phyloP scores from a whole-genome alignment of 2,113 vertebrate genomes.

The Zingel zingel region DNA sequence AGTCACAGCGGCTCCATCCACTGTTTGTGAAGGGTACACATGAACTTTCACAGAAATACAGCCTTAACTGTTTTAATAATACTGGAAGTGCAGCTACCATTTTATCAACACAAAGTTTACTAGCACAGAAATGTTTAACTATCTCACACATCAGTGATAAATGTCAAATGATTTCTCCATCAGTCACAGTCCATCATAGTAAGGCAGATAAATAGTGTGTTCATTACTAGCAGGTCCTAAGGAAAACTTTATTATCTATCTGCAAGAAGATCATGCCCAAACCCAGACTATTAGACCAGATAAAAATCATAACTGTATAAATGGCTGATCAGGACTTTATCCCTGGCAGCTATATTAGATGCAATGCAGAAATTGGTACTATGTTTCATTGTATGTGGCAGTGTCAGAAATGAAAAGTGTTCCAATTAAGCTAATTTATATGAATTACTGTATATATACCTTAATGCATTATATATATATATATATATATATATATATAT shows the following conservation, averaged over 20 bases:
- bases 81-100: not conserved
- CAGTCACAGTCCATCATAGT: not conserved
- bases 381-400: too few relatives aligned
- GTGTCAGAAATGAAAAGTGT: too few relatives aligned
- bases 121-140: not conserved
- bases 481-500: too few relatives aligned
- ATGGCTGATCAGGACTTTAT: not conserved
- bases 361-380: not conserved
- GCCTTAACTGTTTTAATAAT: not conserved
- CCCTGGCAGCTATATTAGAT: not conserved
- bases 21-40: constrained; percentile 66
- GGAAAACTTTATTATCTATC: not conserved
- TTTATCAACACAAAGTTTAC: not conserved
- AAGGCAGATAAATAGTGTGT: not conserved
- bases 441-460: not conserved
- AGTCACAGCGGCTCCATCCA: constrained; percentile 41
- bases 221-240: not conserved
- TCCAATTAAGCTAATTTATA: not conserved
- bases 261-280: not conserved
- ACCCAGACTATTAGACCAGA: constrained; percentile 1
- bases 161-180: not conserved
- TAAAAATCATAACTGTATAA: not conserved
- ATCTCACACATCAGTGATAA: not conserved
- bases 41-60: constrained; percentile 24
- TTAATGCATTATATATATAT: too few relatives aligned